phyloP scores from a whole-genome alignment of 2,888 invertebrate genomes.

The Bugula neritina region DNA sequence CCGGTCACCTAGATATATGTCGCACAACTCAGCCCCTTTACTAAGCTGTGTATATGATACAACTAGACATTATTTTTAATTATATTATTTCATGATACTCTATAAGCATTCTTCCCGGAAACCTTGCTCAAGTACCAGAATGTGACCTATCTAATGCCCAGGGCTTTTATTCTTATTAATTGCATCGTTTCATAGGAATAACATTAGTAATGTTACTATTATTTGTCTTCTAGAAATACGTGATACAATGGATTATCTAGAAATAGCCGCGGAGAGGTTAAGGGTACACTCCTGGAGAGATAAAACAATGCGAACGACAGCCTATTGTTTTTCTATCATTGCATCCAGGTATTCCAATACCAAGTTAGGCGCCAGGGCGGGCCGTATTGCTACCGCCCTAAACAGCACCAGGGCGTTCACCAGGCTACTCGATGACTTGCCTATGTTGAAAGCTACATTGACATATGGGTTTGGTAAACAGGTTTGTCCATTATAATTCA shows the following conservation, averaged over 20 bases:
- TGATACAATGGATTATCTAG: neutral
- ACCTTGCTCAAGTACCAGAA: no score
- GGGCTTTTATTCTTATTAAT: no score
- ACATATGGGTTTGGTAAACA: constrained; percentile 67
- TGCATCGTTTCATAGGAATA: no score
- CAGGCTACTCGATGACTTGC: constrained; percentile 76
- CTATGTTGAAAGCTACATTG: constrained; percentile 69
- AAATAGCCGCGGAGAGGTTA: neutral
- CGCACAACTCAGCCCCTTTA: no score
- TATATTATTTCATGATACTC: no score
- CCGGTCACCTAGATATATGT: no score
- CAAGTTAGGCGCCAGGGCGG: neutral
- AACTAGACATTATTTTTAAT: no score
- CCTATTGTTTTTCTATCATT: neutral
- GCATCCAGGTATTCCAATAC: neutral
- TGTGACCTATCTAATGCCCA: no score
- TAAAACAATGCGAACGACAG: neutral
- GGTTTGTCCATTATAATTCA: constrained; percentile 50
- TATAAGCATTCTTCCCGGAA: no score
- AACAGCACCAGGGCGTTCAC: constrained; percentile 62
- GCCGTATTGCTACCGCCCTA: constrained; percentile 29
- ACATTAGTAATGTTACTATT: no score
- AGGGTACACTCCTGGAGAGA: constrained; percentile 4
- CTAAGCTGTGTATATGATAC: no score
- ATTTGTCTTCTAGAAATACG: no score